Conservation (phyloP, 2,888 invertebrate genomes). For the Tenthredo scrophulariae region DNA sequence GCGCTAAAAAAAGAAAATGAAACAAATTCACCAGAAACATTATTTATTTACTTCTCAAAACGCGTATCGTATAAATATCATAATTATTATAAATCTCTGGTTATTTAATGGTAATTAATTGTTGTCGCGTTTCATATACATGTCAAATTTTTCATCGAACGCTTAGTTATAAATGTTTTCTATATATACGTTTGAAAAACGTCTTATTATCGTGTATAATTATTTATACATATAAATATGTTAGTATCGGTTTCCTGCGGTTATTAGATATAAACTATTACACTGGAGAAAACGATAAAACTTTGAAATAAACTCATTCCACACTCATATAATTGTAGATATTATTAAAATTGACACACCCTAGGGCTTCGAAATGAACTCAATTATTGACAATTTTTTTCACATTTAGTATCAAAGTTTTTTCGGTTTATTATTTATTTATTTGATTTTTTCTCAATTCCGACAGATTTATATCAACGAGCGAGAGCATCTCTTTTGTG, state of each 20-base stretch:
- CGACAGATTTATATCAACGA: neutral
- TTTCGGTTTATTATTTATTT: neutral
- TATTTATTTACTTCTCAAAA: neutral
- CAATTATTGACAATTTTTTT: slow-evolving; percentile 16
- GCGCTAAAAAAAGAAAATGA: neutral
- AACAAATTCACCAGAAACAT: neutral
- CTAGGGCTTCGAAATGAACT: neutral
- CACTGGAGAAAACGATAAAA: slow-evolving; percentile 42
- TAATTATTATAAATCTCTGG: neutral
- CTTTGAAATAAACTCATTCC: slow-evolving; percentile 33
- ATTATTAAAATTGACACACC: slow-evolving; percentile 16
- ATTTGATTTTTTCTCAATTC: too few relatives aligned
- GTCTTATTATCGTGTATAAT: neutral
- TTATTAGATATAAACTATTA: neutral
- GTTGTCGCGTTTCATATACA: slow-evolving; percentile 25
- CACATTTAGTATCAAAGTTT: slow-evolving; percentile 21
- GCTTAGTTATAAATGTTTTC: neutral
- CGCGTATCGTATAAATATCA: neutral
- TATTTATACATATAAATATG: neutral
- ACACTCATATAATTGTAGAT: slow-evolving; percentile 41
- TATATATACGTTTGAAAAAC: neutral
- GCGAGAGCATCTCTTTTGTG: neutral
- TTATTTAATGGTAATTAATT: slow-evolving; percentile 2
- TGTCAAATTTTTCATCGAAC: neutral
- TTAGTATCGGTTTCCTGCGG: neutral